Base-by-base conservation (phyloP, 2,797 vertebrate species). In the Sebastes taczanowskii region DNA sequence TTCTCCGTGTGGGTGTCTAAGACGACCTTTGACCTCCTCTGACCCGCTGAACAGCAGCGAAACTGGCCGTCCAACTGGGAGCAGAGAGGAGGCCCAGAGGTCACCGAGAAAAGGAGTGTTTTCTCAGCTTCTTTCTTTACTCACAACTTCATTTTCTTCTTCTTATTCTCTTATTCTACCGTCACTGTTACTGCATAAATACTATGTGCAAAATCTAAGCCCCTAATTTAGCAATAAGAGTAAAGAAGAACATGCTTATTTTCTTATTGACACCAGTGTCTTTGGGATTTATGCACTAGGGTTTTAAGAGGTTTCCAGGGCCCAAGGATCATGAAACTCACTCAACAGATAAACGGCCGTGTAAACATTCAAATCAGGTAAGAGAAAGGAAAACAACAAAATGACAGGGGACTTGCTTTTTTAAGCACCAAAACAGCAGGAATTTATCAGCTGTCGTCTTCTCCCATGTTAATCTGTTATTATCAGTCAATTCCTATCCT, bases 1-100 rank as follows among this genome's bases (percentile, higher is more conserved):
- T 77, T 76, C 90, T 88, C 87, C 27, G 82, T 83, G 88, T 91
- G 93, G 89, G 88, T 91, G 88, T 90, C 80, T 86, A 34, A 58
- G 14, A 11, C 66, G 81, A 86, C 87, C 71, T 91, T 74, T 89
- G 88, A 94, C 89, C 90, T 60, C n/a, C 67, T 14, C 35, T 82
- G 88, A 91, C 91, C 88, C 6, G 2, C 81, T 75, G 92, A 90
- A 82, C 90, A 90, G 92, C 86, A 85, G 77, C 82, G 80, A 77
- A 86, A 84, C 88, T 80, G 86, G 85, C 78, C 35, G 11, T 74
- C 86, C 85, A 88, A 88, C 86, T 80, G 88, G 85, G 90, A 89
- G 78, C 65, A 78, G 49, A 69, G 82, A 64, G 78, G 73, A 68
- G 74, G 61, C 82, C 76, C 81, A 78, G 72, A 87, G 93, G 93